Evolutionary conservation across 2,888 invertebrate genomes (phyloP), one percentile per base, ranked within the genome.

Genomic region (Gymnoscelis rufifasciata): DNA sequence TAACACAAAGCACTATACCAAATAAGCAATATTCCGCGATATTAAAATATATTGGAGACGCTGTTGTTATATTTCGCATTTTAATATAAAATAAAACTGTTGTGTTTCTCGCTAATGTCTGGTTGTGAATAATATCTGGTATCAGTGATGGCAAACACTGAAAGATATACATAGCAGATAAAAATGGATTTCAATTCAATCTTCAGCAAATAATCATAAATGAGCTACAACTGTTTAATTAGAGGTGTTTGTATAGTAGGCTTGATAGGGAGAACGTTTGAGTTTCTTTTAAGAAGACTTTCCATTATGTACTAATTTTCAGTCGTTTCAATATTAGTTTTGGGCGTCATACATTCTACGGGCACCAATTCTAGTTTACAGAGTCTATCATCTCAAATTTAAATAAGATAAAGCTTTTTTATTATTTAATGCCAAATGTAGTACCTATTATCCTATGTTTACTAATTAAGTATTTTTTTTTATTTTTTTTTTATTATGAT

Each of bases 11-110:
- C 55, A 75, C 79, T 28, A 88, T 84, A 1, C 86, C 87, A 27
- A 88, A 88, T 26, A 87, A 67, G 60, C 87, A 86, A 58, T 87
- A 87, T 60, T 88, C 88, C 0, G 88, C 88, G 0, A 88, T 72
- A 59, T 88, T 88, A 36, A 88, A 88, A 61, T 88, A 88, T 54
- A 87, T 83, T 0, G 82, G 79, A 0, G 74, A 71, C 3, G 73
- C 64, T 1, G 69, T 53, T 15, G 73, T 66, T 5, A 56, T 49
- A 41, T 78, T 80, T 45, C 62, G 77, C 72, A 82, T 82, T 69
- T 68, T 52, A 48, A 51, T 29, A 40, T 51, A 43, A 24, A 12
- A 1, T 5, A 7, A 3, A 31, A 39, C 63, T 65, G 66, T 62
- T 51, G 63, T 65, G 66, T 62, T 51, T 53, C 50, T 41, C 47